Evolutionary conservation across 2,888 invertebrate species (phyloP).

Genomic region (Papilio gigon): DNA sequence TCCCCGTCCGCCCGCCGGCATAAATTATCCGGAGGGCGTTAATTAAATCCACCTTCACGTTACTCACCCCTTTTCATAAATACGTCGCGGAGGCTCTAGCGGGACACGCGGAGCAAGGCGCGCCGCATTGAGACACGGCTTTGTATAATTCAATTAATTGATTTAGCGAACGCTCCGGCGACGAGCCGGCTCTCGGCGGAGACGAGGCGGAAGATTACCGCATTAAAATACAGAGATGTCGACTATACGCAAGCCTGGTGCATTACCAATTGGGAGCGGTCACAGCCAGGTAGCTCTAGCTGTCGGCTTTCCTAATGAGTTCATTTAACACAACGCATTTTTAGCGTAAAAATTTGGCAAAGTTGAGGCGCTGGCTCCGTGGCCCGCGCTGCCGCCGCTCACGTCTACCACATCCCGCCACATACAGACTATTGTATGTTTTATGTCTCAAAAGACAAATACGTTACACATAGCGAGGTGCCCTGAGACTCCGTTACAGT

Average conservation of each 20-base stretch:
- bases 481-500: background rate
- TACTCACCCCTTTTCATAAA: conserved; percentile 38
- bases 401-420: too few species aligned
- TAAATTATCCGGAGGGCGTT: conserved; percentile 47
- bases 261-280: too few species aligned
- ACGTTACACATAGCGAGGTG: background rate
- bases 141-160: conserved; percentile 35
- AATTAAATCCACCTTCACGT: conserved; percentile 46
- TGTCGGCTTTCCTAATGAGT: too few species aligned
- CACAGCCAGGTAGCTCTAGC: too few species aligned
- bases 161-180: conserved; percentile 1
- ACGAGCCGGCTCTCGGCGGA: background rate
- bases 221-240: too few species aligned
- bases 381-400: too few species aligned
- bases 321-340: too few species aligned
- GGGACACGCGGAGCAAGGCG: conserved; percentile 17
- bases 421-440: too few species aligned
- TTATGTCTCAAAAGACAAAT: conserved; percentile 6
- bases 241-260: too few species aligned
- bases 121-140: conserved; percentile 11
- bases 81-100: conserved; percentile 18
- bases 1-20: conserved; percentile 31
- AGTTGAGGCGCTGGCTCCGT: too few species aligned
- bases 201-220: background rate
- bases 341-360: too few species aligned